Evolutionary conservation across 2,888 invertebrate species (phyloP).

Genomic region (Julus scandinavius): DNA sequence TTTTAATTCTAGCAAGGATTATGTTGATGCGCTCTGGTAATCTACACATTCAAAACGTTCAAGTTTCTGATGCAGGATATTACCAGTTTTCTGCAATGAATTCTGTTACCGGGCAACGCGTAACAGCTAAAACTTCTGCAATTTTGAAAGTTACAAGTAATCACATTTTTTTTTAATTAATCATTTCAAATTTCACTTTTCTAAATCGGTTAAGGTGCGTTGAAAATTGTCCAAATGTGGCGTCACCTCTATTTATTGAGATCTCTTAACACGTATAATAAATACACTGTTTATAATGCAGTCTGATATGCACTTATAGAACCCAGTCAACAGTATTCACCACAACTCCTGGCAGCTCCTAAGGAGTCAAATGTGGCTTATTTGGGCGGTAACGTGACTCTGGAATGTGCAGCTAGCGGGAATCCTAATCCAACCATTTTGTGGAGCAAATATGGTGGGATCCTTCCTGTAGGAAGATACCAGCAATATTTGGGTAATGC

Average conservation of each 20-base stretch:
- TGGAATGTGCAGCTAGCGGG: constrained; percentile 55
- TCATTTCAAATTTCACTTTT: not conserved
- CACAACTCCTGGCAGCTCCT: constrained; percentile 54
- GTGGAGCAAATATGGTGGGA: constrained; percentile 55
- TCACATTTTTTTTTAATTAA: not conserved
- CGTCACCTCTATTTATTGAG: too few species aligned
- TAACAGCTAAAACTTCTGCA: constrained; percentile 24
- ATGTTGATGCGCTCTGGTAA: constrained; percentile 54
- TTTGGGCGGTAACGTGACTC: constrained; percentile 54
- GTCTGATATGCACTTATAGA: not conserved
- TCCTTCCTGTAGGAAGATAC: constrained; percentile 53
- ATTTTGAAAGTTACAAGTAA: constrained; percentile 46
- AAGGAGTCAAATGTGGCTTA: constrained; percentile 49
- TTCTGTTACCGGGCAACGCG: constrained; percentile 44
- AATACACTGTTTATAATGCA: not conserved
- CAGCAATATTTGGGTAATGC: constrained; percentile 40
- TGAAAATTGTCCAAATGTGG: too few species aligned
- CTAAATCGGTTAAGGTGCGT: too few species aligned
- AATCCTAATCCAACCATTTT: constrained; percentile 52
- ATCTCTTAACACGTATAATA: not conserved
- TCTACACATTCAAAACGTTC: constrained; percentile 53
- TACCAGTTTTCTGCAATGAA: constrained; percentile 54
- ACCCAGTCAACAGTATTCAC: constrained; percentile 43
- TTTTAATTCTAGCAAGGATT: constrained; percentile 41
- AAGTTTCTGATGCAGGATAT: constrained; percentile 43